Conservation (phyloP, 2,797 vertebrate genomes). For the Chaetodon trifasciatus region DNA sequence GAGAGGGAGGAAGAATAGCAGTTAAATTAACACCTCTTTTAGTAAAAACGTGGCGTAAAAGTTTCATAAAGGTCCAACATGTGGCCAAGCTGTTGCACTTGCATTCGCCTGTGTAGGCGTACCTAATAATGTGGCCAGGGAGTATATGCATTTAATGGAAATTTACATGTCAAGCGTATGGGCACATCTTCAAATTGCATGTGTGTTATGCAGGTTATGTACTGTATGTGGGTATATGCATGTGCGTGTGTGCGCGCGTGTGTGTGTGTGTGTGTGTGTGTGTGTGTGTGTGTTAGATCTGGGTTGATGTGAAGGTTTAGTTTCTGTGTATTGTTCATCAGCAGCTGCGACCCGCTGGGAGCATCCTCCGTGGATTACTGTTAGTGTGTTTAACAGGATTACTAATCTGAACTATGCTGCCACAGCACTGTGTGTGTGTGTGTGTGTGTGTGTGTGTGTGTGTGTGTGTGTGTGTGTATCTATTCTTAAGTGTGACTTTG, state of each 20-base stretch:
- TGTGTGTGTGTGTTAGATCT: background rate
- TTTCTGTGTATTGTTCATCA: conserved; percentile 56
- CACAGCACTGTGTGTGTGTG: conserved; percentile 1
- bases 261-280: conserved; percentile 23
- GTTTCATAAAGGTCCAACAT: too few species aligned
- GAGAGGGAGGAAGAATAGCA: too few species aligned
- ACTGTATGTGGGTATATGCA: conserved; percentile 18
- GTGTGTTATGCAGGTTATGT: background rate
- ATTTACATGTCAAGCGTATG: too few species aligned
- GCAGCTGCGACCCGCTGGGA: conserved; percentile 53
- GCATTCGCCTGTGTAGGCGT: too few species aligned
- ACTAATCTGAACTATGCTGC: conserved; percentile 68
- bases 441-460: conserved; percentile 18
- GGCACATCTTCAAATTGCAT: background rate
- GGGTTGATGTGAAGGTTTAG: conserved; percentile 36
- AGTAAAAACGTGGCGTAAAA: too few species aligned
- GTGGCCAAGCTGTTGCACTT: too few species aligned
- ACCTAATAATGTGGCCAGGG: too few species aligned
- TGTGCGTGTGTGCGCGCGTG: conserved; percentile 10
- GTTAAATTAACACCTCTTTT: too few species aligned
- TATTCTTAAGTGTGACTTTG: too few species aligned
- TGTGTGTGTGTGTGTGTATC: conserved; percentile 12
- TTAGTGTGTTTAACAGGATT: conserved; percentile 78
- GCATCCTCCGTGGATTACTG: conserved; percentile 72
- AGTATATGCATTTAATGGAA: too few species aligned